Evolutionary conservation across 2,113 vertebrate species (phyloP).

Genomic region (Coturnix japonica): DNA sequence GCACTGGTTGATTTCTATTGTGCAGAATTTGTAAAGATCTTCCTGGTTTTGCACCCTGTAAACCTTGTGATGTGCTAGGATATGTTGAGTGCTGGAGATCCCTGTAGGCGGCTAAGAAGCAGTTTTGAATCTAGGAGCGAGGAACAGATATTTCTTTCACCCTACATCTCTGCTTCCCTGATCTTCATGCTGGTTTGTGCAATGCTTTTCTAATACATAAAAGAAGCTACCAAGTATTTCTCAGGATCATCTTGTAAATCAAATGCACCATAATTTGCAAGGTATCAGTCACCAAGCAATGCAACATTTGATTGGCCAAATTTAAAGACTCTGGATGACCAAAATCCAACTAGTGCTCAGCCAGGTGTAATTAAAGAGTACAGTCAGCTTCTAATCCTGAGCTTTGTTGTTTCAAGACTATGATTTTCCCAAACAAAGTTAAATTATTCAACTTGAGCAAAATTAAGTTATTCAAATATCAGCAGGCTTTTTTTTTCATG

Average conservation of each 20-base stretch:
- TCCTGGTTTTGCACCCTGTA: background rate
- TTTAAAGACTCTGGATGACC: background rate
- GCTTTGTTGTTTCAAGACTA: background rate
- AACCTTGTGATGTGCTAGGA: background rate
- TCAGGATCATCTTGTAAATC: background rate
- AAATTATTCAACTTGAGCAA: background rate
- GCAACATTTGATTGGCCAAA: background rate
- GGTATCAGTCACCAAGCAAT: background rate
- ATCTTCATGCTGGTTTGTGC: background rate
- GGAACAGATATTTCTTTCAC: background rate
- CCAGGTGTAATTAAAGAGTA: background rate
- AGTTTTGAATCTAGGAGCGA: background rate
- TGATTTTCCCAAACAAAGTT: background rate
- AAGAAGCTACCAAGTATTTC: background rate
- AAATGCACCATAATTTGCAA: background rate
- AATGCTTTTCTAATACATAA: background rate
- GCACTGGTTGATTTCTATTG: background rate
- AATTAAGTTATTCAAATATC: background rate
- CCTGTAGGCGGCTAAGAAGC: background rate
- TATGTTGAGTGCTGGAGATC: background rate
- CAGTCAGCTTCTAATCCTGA: background rate
- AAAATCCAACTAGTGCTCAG: background rate
- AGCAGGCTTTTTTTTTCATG: background rate
- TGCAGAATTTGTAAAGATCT: background rate
- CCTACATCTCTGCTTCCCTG: background rate